Evolutionary conservation across 2,113 vertebrate species (phyloP).

Genomic region (Meriones unguiculatus): DNA sequence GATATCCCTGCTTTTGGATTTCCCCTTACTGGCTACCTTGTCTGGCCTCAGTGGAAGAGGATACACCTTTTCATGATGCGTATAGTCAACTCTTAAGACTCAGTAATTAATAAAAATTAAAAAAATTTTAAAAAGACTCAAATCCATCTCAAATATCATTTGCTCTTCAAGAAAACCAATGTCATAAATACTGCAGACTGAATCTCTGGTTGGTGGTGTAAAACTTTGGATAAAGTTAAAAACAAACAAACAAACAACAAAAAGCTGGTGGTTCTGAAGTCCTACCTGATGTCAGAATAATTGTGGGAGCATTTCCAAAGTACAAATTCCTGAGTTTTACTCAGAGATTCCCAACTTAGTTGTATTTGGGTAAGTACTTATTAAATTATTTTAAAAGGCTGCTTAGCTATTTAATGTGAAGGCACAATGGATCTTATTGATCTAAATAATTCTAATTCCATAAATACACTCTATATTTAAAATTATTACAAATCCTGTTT

Average conservation of each 20-base stretch:
- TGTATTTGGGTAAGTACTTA: neutral
- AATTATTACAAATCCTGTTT: conserved; percentile 37
- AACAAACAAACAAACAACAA: neutral
- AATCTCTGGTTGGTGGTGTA: conserved; percentile 13
- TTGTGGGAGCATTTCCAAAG: conserved; percentile 33
- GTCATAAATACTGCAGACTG: neutral
- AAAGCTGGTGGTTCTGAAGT: conserved; percentile 12
- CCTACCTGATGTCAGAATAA: conserved; percentile 45
- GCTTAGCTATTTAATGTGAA: conserved; percentile 40
- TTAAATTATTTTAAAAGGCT: conserved; percentile 56
- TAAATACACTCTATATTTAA: conserved; percentile 10
- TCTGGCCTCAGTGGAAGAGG: too few species aligned
- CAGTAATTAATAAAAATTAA: too few species aligned
- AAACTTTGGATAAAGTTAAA: conserved; percentile 25
- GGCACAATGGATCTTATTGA: conserved; percentile 1
- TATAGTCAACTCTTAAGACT: neutral
- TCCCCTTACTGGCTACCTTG: too few species aligned
- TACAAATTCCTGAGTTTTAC: neutral
- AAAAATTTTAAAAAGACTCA: neutral
- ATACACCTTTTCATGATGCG: too few species aligned
- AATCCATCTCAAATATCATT: conserved; percentile 43
- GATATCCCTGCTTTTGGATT: too few species aligned
- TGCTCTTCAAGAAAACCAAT: conserved; percentile 43
- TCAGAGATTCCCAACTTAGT: conserved; percentile 49
- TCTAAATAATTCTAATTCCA: conserved; percentile 27